Evolutionary conservation across 53 echinoderm and acorn worm species (phyloP).

Genomic region (Temnopleurus reevesii): DNA sequence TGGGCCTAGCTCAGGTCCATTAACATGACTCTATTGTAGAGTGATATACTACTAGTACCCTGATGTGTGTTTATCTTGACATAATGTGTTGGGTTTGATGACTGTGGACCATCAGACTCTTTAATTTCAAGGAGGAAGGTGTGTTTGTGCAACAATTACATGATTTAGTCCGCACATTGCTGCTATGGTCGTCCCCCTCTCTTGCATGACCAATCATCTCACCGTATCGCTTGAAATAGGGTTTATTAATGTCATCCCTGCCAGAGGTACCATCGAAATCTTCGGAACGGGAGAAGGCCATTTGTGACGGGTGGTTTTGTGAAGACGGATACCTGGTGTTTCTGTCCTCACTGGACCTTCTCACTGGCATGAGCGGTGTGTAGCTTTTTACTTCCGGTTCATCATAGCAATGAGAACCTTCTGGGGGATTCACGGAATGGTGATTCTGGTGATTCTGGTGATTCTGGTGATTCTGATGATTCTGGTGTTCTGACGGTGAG

Average conservation of each 20-base stretch:
- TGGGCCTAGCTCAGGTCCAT: neutral
- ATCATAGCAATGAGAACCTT: neutral
- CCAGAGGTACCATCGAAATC: neutral
- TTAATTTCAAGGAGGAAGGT: conserved; percentile 18
- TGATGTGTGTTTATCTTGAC: neutral
- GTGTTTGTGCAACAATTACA: neutral
- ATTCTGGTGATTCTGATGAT: too few relatives aligned
- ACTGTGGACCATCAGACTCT: conserved; percentile 53
- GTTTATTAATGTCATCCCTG: neutral
- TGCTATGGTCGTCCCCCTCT: neutral
- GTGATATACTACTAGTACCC: neutral
- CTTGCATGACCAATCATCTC: neutral
- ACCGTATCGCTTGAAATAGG: neutral
- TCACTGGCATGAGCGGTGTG: conserved; percentile 14
- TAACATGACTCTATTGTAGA: neutral
- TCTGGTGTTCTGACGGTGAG: neutral
- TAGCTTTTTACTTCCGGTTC: conserved; percentile 1
- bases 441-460: too few relatives aligned
- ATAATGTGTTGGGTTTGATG: conserved; percentile 43
- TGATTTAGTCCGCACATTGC: neutral
- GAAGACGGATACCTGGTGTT: neutral
- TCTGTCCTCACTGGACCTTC: neutral
- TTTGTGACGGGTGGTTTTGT: neutral
- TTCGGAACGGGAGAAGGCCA: neutral
- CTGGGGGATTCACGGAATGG: neutral